Conservation (phyloP, 2,888 invertebrate species). For the Drepanosiphum platanoidis region DNA sequence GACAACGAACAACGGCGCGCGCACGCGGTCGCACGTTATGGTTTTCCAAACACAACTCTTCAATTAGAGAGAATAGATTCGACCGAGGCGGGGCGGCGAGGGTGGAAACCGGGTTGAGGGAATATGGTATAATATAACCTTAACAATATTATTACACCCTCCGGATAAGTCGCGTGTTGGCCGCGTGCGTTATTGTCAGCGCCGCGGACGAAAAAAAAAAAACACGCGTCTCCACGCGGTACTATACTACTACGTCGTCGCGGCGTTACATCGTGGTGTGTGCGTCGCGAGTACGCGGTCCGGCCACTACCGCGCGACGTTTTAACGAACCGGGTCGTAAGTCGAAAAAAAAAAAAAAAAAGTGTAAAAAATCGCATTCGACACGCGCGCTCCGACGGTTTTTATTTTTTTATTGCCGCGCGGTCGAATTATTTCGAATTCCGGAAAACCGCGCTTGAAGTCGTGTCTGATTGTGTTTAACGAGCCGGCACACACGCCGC, state of each 20-base stretch:
- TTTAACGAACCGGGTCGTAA: constrained; percentile 47
- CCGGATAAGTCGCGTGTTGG: constrained; percentile 59
- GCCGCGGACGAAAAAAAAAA: constrained; percentile 26
- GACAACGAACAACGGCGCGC: constrained; percentile 42
- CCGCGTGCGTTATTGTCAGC: constrained; percentile 62
- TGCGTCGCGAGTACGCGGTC: not conserved
- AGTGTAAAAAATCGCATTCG: constrained; percentile 46
- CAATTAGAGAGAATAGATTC: constrained; percentile 62
- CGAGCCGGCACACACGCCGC: constrained; percentile 34
- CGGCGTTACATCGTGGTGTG: too few relatives aligned
- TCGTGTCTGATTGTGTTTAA: constrained; percentile 59
- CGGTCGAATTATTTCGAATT: constrained; percentile 25
- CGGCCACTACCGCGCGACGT: not conserved
- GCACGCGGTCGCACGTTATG: constrained; percentile 48
- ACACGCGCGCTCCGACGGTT: constrained; percentile 17
- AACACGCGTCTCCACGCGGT: not conserved
- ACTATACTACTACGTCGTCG: not conserved
- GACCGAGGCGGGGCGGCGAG: not conserved
- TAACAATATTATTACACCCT: constrained; percentile 60
- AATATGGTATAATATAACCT: constrained; percentile 13
- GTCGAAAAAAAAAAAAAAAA: constrained; percentile 39
- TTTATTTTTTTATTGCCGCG: not conserved
- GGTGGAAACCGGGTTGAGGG: not conserved
- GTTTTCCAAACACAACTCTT: constrained; percentile 61
- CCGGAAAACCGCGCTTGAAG: constrained; percentile 53